Percentiles rank a stretch among this genome's conserved stretches.
phyloP scores from a whole-genome alignment of 2,888 invertebrate species.

The Brachyptera risi region DNA sequence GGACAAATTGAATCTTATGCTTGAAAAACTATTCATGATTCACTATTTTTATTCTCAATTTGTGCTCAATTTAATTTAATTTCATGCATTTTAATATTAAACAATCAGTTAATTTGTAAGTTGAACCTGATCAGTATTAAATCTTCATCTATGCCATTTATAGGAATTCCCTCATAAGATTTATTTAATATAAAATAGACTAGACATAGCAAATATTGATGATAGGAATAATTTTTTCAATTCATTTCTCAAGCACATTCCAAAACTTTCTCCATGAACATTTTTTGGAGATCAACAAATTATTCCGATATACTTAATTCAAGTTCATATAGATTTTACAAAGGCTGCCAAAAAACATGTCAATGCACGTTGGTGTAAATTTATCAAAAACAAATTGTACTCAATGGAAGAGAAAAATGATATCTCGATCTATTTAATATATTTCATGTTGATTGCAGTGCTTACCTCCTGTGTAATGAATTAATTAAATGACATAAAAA shows the following conservation, averaged over 20 bases:
- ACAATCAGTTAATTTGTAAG: not conserved
- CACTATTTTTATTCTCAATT: constrained; percentile 13
- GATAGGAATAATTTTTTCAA: too few species aligned
- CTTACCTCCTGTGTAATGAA: not conserved
- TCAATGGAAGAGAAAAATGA: not conserved
- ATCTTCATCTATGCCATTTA: constrained; percentile 15
- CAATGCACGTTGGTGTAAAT: not conserved
- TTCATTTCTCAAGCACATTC: too few species aligned
- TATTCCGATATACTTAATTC: too few species aligned
- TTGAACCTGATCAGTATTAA: constrained; percentile 27
- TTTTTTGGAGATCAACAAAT: too few species aligned
- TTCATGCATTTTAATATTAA: constrained; percentile 16
- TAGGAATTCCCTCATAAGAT: too few species aligned
- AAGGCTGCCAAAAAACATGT: too few species aligned
- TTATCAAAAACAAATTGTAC: not conserved
- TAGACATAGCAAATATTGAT: too few species aligned
- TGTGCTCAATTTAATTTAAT: constrained; percentile 14
- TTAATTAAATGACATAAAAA: not conserved
- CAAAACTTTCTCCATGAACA: too few species aligned
- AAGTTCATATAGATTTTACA: too few species aligned
- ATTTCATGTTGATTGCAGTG: constrained; percentile 1
- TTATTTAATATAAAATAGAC: too few species aligned
- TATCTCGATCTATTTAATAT: not conserved
- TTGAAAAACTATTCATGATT: constrained; percentile 12
- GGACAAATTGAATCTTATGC: constrained; percentile 6